Evolutionary conservation across 2,797 vertebrate species (phyloP).

Genomic region (Mormyrops attenuatus): DNA sequence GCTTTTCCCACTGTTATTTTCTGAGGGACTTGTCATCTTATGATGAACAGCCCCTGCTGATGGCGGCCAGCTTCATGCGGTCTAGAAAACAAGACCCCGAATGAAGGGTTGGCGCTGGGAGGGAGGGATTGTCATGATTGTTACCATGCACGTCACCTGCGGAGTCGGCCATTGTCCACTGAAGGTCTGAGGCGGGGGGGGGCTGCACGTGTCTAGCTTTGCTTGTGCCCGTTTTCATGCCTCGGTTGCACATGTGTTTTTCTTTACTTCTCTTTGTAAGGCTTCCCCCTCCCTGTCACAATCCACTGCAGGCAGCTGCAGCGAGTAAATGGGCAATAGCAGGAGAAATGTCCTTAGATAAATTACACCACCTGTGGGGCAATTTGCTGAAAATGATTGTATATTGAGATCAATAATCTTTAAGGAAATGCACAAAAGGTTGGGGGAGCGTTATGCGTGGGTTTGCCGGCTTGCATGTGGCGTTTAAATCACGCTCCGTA

Average conservation of each 20-base stretch:
- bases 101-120: background rate
- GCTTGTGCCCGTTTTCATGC: background rate
- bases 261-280: background rate
- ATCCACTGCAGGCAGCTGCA: background rate
- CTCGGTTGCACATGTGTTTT: background rate
- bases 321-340: background rate
- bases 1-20: background rate
- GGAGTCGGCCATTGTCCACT: background rate
- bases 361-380: background rate
- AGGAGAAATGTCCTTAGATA: background rate
- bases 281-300: background rate
- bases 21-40: background rate
- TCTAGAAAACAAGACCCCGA: background rate
- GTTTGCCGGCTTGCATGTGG: background rate
- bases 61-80: background rate
- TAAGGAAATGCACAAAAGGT: slow-evolving; percentile 11
- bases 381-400: background rate
- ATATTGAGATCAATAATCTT: slow-evolving; percentile 17
- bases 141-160: background rate
- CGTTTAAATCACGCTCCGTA: background rate
- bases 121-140: background rate
- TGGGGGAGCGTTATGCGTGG: background rate
- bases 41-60: background rate
- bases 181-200: background rate
- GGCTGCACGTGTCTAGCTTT: background rate